Base-by-base conservation (phyloP, 2,797 vertebrate species). In the Xiphophorus birchmanni region DNA sequence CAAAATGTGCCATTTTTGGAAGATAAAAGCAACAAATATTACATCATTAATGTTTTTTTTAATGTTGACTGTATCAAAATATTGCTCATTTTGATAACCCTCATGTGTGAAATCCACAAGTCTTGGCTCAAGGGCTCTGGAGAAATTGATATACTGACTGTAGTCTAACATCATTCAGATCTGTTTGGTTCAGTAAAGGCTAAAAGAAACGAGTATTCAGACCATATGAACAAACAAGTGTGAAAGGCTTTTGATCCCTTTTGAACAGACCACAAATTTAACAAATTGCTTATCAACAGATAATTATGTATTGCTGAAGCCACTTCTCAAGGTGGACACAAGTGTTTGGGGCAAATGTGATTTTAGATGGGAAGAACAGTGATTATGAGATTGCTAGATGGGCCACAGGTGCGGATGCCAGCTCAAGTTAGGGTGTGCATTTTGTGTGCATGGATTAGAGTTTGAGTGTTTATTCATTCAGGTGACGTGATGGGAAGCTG, bases 261-360 rank as follows among this genome's bases (percentile, higher is more conserved):
- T 81, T 80, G 78, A 48, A 88, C 88, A 80, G 84, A 81, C 79
- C 91, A 90, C 92, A 93, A 86, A 93, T 93, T 94, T 90, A 40
- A 77, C 77, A 88, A 91, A 94, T 95, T 93, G 93, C 94, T 93
- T 90, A 81, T 90, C 60, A 81, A 90, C 89, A 87, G 83, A 86
- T 91, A 88, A 92, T 91, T 91, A 90, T 77, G 85, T 90, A 79
- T 86, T 82, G 67, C 82, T 90, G 76, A 84, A 75, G 89, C 82
- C 67, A 88, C 76, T 87, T 80, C 81, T 88, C 81, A 82, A 76
- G 85, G 29, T 81, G 83, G 60, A 15, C 71, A 78, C 47, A 71
- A 78, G 75, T 63, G 80, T 83, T 84, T 48, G 40, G 1, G 60
- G 73, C 48, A 67, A 75, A 48, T 75, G 78, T 65, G 81, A 50